Base-by-base conservation (phyloP, 2,113 vertebrate species). In the Maccullochella peelii region DNA sequence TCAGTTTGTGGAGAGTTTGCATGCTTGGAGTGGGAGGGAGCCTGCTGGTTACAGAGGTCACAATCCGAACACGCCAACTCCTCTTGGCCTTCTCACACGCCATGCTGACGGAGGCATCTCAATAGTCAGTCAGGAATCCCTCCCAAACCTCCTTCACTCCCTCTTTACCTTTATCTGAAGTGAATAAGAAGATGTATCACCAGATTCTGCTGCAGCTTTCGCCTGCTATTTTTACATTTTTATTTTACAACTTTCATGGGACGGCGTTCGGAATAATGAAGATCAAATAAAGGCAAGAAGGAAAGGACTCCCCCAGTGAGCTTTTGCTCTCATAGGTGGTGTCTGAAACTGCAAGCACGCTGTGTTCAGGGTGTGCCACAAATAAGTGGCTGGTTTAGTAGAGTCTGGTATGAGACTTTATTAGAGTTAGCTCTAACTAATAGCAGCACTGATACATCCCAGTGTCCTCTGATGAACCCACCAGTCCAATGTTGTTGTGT, bases 1-100 rank as follows among this genome's bases (percentile, higher is more conserved):
- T 73, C 44, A 61, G 91, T 94, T 91, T 93, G 91, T 89, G 91
- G 89, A 88, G 84, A 52, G 83, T 84, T 92, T 77, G 88, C 91
- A 93, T 93, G 92, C 93, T 94, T 90, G 88, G 80, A 91, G 92
- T 93, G 93, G 92, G 93, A 93, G 93, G 90, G 90, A 92, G 82
- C 82, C 84, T 59, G 89, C 62, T 69, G 85, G 89, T 92, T 89
- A 86, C 81, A 88, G 88, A 91, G 94, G 94, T 94, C 91, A 91
- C 88, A 81, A 90, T 91, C 88, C 80, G 77, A 93, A 86, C 91
- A 87, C 83, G 82, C 88, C 89, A 87, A 92, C 92, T 92, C 94
- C 86, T 88, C 79, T 71, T 80, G 85, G 86, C 88, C 89, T 84
- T 75, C 83, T 88, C 79, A 79, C 84, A 82, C 82, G 81, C 89